phyloP scores from a whole-genome alignment of 2,113 vertebrate species.

The Polypterus senegalus region DNA sequence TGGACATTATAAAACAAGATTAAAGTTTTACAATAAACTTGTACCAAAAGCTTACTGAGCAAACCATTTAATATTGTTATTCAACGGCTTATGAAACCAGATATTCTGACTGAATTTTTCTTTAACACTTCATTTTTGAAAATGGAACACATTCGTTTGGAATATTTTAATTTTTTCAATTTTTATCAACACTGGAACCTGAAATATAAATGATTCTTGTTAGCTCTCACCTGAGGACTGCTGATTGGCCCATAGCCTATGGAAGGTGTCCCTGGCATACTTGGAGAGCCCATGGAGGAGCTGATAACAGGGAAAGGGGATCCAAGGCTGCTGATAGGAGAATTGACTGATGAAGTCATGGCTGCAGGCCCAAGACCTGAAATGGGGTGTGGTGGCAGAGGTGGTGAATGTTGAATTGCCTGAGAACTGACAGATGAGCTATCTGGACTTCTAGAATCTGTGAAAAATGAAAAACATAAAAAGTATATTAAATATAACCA shows the following conservation, averaged over 20 bases:
- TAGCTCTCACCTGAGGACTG: conserved; percentile 67
- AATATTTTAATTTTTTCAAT: too few species aligned
- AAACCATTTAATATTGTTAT: too few species aligned
- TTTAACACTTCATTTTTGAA: too few species aligned
- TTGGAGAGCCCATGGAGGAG: conserved; percentile 77
- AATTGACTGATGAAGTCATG: conserved; percentile 52
- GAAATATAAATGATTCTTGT: too few species aligned
- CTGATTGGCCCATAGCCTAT: conserved; percentile 79
- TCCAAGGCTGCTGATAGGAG: conserved; percentile 64
- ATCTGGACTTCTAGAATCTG: conserved; percentile 78
- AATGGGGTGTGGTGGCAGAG: conserved; percentile 40
- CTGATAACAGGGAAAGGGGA: conserved; percentile 84
- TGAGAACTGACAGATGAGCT: conserved; percentile 74
- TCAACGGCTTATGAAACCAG: too few species aligned
- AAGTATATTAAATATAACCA: too few species aligned
- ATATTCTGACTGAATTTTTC: too few species aligned
- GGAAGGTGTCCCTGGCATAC: conserved; percentile 71
- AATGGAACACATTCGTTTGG: too few species aligned
- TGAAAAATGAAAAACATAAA: background rate
- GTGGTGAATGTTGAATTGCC: conserved; percentile 49
- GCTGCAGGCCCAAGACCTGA: conserved; percentile 40
- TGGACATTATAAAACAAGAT: too few species aligned
- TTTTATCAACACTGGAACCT: too few species aligned
- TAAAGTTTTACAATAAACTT: too few species aligned
- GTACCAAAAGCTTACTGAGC: too few species aligned